Base-by-base conservation (phyloP, 2,797 vertebrate species). In the Clangula hyemalis region DNA sequence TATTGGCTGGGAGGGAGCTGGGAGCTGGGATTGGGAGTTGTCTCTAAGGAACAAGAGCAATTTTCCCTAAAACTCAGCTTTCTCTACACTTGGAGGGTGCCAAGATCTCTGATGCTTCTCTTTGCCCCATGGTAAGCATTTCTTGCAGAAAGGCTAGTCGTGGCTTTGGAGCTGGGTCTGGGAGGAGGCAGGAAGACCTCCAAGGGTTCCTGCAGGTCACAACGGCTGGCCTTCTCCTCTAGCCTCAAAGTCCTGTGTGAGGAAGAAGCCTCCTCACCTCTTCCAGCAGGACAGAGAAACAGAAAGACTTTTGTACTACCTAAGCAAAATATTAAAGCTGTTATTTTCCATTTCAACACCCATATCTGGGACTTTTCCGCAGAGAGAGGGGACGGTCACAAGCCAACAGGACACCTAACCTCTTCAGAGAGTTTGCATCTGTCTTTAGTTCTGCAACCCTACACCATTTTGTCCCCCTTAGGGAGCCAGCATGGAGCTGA, bases 381-480 rank as follows among this genome's bases (percentile, higher is more conserved):
- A 38, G 69, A 30, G 10, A 75, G 1, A 0, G 2, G 10, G 32
- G 56, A 43, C 18, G 36, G 5, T 58, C 38, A 4, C 28, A 47
- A 76, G 30, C 17, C 78, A 71, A 17, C 6, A 71, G 25, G 28
- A 6, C 22, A 71, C 25, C 47, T 61, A 51, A 53, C 57, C 22
- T 36, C 70, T 85, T 80, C 69, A 16, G n/a, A 75, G 39, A 32
- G 18, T 24, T 53, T 47, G 20, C 11, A 57, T 82, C n/a, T 90
- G 20, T 57, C 79, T 90, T 90, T 70, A 74, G 85, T 87, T 90
- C 57, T 90, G 89, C 62, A 85, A 34, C 32, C 53, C 15, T 66
- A 41, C 13, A 70, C n/a, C 20, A 16, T 77, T 81, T 73, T 41
- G 11, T 34, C 22, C 30, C 38, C 32, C 34, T 39, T 28, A 54